A percentile compares a stretch with the other conserved stretches of the same genome.
These are phyloP conservation scores for Apis cerana DNA, from an alignment of 1,140 invertebrate species.

Conservation along the genomic window DNA sequence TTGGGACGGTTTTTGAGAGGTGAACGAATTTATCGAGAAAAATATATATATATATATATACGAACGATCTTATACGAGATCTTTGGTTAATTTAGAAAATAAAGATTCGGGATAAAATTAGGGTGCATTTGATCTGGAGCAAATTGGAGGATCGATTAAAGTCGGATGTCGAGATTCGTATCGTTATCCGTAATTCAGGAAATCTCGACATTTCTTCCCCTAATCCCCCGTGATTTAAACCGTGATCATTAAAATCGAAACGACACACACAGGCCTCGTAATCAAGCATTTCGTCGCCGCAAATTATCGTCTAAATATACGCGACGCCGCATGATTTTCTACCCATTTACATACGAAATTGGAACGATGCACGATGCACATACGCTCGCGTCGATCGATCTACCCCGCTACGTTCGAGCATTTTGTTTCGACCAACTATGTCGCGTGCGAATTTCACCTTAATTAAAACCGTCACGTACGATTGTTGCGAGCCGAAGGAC, in stretches of 20 bases:
- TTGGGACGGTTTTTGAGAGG: too few relatives aligned
- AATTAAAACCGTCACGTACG: conserved; percentile 59
- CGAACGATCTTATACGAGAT: too few relatives aligned
- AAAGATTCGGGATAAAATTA: too few relatives aligned
- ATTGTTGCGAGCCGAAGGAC: conserved; percentile 26
- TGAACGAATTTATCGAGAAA: too few relatives aligned
- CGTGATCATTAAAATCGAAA: conserved; percentile 3
- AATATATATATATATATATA: too few relatives aligned
- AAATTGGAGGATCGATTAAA: too few relatives aligned
- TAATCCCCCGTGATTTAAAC: background rate
- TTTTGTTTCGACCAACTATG: conserved; percentile 41
- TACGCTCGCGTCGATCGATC: conserved; percentile 21
- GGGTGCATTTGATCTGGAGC: too few relatives aligned
- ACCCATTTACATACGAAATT: conserved; percentile 42
- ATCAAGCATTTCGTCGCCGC: conserved; percentile 25
- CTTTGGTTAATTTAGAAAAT: too few relatives aligned
- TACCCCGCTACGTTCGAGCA: background rate
- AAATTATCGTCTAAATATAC: conserved; percentile 33
- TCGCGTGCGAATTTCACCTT: conserved; percentile 55
- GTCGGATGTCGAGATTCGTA: background rate
- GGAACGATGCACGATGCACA: conserved; percentile 49
- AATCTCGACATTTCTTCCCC: background rate
- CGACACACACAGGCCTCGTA: background rate
- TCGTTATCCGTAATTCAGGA: background rate
- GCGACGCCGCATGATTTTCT: conserved; percentile 14